These are phyloP conservation scores for Acipenser oxyrinchus DNA, from an alignment of 2,797 vertebrate genomes.

Conservation along the genomic window DNA sequence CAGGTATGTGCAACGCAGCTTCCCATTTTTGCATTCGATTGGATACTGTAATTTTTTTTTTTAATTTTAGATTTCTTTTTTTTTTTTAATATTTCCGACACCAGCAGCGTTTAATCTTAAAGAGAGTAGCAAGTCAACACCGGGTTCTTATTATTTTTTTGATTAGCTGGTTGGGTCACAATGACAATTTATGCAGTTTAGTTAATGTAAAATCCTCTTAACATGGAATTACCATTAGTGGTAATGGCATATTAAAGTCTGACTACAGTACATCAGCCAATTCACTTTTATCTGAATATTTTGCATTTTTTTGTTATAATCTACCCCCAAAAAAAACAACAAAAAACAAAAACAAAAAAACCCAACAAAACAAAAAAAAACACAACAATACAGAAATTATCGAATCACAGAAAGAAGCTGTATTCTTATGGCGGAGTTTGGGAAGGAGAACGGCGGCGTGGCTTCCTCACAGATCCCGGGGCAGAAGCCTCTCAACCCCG, in stretches of 20 bases:
- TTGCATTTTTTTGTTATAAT: too few species aligned
- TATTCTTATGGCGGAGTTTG: conserved; percentile 69
- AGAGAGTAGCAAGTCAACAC: background rate
- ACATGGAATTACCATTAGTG: background rate
- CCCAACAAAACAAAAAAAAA: too few species aligned
- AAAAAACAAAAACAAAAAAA: too few species aligned
- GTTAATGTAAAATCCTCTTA: background rate
- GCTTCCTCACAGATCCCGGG: conserved; percentile 59
- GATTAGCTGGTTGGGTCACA: background rate
- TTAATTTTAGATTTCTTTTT: too few species aligned
- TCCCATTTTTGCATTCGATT: too few species aligned
- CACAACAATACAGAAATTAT: background rate
- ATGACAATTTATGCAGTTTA: background rate
- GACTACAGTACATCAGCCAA: background rate
- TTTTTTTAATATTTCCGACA: too few species aligned
- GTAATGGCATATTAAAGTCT: background rate
- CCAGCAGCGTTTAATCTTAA: too few species aligned
- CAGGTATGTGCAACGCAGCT: too few species aligned
- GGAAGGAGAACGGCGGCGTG: conserved; percentile 53
- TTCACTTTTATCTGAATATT: background rate
- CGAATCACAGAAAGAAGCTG: background rate
- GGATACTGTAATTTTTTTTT: too few species aligned
- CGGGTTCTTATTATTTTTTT: background rate
- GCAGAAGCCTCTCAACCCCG: conserved; percentile 57
- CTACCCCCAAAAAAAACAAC: too few species aligned